Evolutionary conservation across 92 coral and sea anemone species (phyloP).

Genomic region (Epizoanthus ramosus): DNA sequence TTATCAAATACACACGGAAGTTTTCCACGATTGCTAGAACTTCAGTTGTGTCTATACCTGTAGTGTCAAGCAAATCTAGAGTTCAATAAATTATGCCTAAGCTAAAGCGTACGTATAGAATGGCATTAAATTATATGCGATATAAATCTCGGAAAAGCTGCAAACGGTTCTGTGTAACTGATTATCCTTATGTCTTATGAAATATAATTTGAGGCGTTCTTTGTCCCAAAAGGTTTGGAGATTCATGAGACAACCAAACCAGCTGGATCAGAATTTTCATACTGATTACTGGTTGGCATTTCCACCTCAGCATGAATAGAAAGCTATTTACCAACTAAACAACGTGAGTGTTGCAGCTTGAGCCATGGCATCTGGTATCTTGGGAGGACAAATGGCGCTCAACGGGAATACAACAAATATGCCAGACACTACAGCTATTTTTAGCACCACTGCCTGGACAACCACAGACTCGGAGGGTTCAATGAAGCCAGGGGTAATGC

Average conservation of each 20-base stretch:
- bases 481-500: conserved; percentile 53
- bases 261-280: too few species aligned
- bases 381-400: conserved; percentile 1
- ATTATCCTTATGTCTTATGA: background rate
- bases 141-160: background rate
- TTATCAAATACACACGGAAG: too few species aligned
- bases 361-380: background rate
- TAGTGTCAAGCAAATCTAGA: background rate
- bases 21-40: too few species aligned
- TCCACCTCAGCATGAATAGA: background rate
- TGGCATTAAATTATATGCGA: background rate
- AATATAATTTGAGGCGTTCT: background rate
- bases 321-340: background rate
- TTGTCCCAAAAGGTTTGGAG: background rate
- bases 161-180: background rate
- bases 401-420: background rate
- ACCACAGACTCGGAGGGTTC: background rate
- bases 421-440: background rate
- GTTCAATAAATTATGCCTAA: background rate
- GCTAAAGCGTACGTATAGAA: background rate
- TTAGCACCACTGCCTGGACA: conserved; percentile 19
- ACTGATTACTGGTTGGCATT: background rate
- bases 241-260: background rate
- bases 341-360: background rate
- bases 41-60: too few species aligned